Conservation (phyloP, 2,797 vertebrate genomes). For the Cetoscarus ocellatus region DNA sequence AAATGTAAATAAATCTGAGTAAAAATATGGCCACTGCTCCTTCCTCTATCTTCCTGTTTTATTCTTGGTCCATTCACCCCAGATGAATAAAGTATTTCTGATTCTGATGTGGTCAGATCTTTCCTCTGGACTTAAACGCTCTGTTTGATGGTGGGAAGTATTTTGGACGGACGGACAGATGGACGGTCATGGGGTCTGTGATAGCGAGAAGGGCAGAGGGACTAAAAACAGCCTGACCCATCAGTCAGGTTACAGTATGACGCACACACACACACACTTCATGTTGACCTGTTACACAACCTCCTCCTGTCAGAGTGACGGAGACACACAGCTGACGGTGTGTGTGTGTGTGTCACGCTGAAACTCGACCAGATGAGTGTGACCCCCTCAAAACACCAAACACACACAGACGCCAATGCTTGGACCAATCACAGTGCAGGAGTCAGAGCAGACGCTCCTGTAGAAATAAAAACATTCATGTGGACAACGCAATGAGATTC, state of each 20-base stretch:
- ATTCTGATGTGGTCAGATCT: too few relatives aligned
- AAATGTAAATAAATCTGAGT: too few relatives aligned
- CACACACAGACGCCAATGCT: too few relatives aligned
- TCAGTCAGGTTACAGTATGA: conserved; percentile 35
- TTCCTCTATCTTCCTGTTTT: too few relatives aligned
- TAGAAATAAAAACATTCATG: too few relatives aligned
- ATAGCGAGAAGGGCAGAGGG: conserved; percentile 52
- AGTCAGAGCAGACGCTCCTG: too few relatives aligned
- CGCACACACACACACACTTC: conserved; percentile 3
- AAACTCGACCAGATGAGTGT: neutral
- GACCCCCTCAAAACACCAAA: neutral
- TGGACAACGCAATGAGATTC: too few relatives aligned
- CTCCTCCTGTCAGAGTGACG: conserved; percentile 54
- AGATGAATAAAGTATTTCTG: neutral
- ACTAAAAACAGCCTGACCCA: conserved; percentile 61
- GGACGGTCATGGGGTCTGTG: conserved; percentile 48
- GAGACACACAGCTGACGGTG: conserved; percentile 26
- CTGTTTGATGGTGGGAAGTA: too few relatives aligned
- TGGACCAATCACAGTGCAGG: too few relatives aligned
- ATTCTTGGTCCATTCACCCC: too few relatives aligned
- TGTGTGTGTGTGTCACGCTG: too few relatives aligned
- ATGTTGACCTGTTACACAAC: conserved; percentile 66
- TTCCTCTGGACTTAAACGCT: accelerated
- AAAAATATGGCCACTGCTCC: too few relatives aligned
- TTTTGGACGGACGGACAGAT: neutral